Conservation (phyloP, 2,888 invertebrate genomes). For the Diabrotica balteata region DNA sequence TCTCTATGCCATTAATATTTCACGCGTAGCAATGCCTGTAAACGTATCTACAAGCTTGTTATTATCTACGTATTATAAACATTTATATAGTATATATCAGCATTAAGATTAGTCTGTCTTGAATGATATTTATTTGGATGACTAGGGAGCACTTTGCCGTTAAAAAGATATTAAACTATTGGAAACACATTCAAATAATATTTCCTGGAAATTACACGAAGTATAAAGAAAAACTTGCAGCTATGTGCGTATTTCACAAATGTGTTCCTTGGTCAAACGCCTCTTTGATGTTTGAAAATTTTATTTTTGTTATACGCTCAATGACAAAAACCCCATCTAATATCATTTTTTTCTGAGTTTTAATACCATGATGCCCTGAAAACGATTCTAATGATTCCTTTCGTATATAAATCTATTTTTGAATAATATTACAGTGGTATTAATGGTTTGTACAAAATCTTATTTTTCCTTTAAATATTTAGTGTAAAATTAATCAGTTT, state of each 20-base stretch:
- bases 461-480: no score
- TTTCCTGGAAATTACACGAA: no score
- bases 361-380: no score
- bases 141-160: constrained; percentile 4
- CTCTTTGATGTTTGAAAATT: constrained; percentile 4
- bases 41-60: constrained; percentile 33
- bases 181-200: no score
- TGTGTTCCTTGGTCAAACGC: background rate
- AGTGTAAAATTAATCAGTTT: no score
- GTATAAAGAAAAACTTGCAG: no score
- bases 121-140: constrained; percentile 37
- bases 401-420: no score
- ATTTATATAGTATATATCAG: constrained; percentile 26
- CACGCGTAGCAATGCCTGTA: constrained; percentile 35
- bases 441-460: no score
- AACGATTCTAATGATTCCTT: no score
- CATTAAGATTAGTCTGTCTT: constrained; percentile 33
- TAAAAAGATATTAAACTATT: background rate
- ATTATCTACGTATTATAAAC: constrained; percentile 37
- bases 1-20: constrained; percentile 26
- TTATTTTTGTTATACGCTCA: background rate
- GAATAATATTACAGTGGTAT: no score
- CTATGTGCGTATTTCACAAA: background rate
- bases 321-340: no score
- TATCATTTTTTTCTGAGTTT: no score